Percentiles rank a stretch among this genome's conserved stretches.
phyloP scores from a whole-genome alignment of 2,113 vertebrate species.

The Bostrychus sinensis region DNA sequence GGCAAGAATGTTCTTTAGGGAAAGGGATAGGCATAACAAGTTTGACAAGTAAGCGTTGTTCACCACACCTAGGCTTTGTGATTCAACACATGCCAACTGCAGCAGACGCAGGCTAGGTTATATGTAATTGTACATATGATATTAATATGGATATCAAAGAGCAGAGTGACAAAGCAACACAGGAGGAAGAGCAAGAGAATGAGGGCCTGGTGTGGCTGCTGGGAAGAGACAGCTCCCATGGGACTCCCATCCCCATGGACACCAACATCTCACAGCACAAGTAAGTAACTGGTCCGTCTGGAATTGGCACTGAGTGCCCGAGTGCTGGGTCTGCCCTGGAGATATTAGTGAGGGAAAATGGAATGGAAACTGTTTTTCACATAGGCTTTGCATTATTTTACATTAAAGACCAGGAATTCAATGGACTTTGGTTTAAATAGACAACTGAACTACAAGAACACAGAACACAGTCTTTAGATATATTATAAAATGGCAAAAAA shows the following conservation, averaged over 20 bases:
- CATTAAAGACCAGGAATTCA: too few relatives aligned
- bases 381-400: too few relatives aligned
- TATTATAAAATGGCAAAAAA: too few relatives aligned
- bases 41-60: background rate
- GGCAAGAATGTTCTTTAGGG: background rate
- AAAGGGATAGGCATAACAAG: background rate
- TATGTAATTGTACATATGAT: background rate
- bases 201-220: conserved; percentile 38
- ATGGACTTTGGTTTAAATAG: too few relatives aligned
- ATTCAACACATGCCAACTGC: background rate
- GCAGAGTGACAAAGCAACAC: background rate
- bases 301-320: background rate
- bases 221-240: background rate
- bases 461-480: too few relatives aligned
- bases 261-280: background rate
- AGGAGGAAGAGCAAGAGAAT: background rate
- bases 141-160: conserved; percentile 6
- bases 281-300: conserved; percentile 5
- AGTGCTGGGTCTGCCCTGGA: background rate
- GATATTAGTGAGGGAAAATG: background rate
- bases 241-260: conserved; percentile 29
- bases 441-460: too few relatives aligned
- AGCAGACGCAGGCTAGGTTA: background rate
- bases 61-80: background rate
- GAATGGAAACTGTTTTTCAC: background rate